Conservation (phyloP, 2,113 vertebrate species). For the Microtus pennsylvanicus region DNA sequence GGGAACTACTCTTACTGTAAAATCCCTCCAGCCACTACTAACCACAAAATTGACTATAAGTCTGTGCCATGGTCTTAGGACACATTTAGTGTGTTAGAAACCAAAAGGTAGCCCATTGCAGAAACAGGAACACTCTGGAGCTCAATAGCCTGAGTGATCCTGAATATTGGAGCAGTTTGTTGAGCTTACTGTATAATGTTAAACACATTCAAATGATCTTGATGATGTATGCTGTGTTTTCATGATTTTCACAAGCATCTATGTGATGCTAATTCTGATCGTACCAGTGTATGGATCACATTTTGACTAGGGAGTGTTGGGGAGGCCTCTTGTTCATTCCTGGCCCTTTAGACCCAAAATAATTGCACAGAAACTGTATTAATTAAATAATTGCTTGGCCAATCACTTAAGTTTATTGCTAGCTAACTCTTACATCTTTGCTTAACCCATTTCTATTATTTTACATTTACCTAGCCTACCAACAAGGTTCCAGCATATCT, state of each 20-base stretch:
- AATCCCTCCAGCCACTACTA: neutral
- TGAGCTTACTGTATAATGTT: neutral
- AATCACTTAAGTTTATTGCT: too few relatives aligned
- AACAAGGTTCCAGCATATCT: too few relatives aligned
- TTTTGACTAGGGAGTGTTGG: neutral
- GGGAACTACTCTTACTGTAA: neutral
- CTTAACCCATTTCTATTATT: too few relatives aligned
- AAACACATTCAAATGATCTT: neutral
- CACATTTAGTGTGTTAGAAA: neutral
- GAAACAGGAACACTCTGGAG: neutral
- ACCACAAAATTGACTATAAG: neutral
- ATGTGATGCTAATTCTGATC: neutral
- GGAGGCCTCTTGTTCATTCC: too few relatives aligned
- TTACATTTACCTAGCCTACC: too few relatives aligned
- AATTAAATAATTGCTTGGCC: too few relatives aligned
- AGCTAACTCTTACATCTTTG: too few relatives aligned
- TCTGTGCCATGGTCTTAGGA: neutral
- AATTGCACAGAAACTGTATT: too few relatives aligned
- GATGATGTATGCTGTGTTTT: neutral
- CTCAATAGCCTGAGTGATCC: neutral
- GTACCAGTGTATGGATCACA: neutral
- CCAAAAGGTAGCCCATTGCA: neutral
- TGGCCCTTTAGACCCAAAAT: too few relatives aligned
- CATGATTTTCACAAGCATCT: neutral
- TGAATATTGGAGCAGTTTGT: neutral